Evolutionary conservation across 2,797 vertebrate genomes (phyloP).

Genomic region (Sebastiscus tertius): DNA sequence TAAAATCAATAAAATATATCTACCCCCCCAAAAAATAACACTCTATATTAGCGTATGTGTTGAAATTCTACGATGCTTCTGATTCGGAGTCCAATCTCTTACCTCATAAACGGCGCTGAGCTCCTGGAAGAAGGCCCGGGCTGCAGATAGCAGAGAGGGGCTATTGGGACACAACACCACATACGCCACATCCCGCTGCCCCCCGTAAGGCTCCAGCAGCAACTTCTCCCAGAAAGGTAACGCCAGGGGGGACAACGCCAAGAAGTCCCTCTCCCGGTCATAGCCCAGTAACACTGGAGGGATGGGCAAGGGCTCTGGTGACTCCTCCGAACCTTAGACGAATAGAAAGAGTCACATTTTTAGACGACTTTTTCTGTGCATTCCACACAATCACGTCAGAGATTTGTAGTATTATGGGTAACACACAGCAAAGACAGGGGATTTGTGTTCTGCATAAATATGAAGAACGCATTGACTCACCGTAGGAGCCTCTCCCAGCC

Average conservation of each 20-base stretch:
- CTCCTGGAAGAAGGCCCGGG: slow-evolving; percentile 95
- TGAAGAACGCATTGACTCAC: slow-evolving; percentile 70
- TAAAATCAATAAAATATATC: too few relatives aligned
- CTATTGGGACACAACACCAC: slow-evolving; percentile 97
- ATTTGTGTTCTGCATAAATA: background rate
- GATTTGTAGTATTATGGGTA: background rate
- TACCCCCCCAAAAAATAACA: too few relatives aligned
- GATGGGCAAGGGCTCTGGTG: slow-evolving; percentile 95
- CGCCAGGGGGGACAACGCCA: slow-evolving; percentile 94
- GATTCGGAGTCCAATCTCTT: background rate
- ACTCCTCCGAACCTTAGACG: slow-evolving; percentile 93
- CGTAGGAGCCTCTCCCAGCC: slow-evolving; percentile 97
- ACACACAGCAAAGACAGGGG: background rate
- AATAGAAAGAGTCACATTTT: background rate
- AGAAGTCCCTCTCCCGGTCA: slow-evolving; percentile 91
- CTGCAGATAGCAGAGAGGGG: slow-evolving; percentile 90
- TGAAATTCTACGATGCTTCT: background rate
- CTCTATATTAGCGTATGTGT: background rate
- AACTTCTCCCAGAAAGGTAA: slow-evolving; percentile 98
- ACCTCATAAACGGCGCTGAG: slow-evolving; percentile 98
- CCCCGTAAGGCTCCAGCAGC: slow-evolving; percentile 93
- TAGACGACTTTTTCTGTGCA: background rate
- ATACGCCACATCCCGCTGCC: slow-evolving; percentile 94
- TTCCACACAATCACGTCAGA: background rate
- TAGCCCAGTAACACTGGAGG: slow-evolving; percentile 94